Base-by-base conservation (phyloP, 2,888 invertebrate genomes). In the Poecilus cupreus region DNA sequence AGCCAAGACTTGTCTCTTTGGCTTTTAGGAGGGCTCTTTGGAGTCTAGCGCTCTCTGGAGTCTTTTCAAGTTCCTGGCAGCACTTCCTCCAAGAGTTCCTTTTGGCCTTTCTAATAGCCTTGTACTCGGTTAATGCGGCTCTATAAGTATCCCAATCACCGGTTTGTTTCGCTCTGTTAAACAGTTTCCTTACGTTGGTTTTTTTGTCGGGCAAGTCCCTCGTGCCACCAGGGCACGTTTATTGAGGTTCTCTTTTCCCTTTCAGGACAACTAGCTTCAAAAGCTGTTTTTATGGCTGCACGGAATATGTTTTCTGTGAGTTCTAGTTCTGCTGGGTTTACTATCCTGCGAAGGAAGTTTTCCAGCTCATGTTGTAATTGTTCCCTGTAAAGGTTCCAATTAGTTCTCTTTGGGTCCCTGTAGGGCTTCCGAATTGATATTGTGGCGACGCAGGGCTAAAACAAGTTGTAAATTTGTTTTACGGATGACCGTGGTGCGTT, bases 1-100 rank as follows among this genome's bases (percentile, higher is more conserved):
- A 18, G 2, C 51, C 51, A 3, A 51, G 18, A 4, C 5, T 51
- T 5, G 18, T 10, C 18, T 51, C 18, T 51, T 51, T 51, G 4
- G 6, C 18, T 13, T 32, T 32, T 13, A 46, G 3, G n/a, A 2
- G 46, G 3, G n/a, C 13, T 13, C n/a, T 46, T 46, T 46, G 32
- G 1, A 3, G 32, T 32, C 32, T 32, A 32, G 32, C 32, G 8
- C 32, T 32, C 8, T 32, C 32, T 18, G 51, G 18, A 18, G 51
- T 51, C 18, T 60, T 11, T 60, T 26, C 24, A n/a, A 60, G 60
- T 60, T 60, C 13, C 60, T 60, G 60, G 3, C 20, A 54, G 20
- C 20, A 54, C 26, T 60, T 60, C 26, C n/a, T 60, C 60, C 24
- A 24, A 11, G 60, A 60, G 26, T 60, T 2, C 16, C 26, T 24